Conservation (phyloP, 2,888 invertebrate genomes). For the Itoplectis maculator region DNA sequence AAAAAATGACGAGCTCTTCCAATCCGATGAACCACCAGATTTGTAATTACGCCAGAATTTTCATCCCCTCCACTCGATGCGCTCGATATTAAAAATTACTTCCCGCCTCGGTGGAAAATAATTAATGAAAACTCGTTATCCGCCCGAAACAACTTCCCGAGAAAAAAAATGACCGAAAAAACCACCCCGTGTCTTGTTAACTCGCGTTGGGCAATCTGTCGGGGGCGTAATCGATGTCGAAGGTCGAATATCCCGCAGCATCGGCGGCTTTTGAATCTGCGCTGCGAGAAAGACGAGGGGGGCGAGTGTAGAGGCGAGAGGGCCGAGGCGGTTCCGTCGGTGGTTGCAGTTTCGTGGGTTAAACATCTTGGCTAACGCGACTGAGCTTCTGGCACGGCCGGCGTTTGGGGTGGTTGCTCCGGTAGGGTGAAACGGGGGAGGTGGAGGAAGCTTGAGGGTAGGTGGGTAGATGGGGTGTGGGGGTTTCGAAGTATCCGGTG, state of each 20-base stretch:
- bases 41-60: not conserved
- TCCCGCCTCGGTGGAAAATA: not conserved
- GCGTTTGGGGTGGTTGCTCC: conserved; percentile 32
- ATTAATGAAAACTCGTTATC: conserved; percentile 2
- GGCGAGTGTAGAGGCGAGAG: not conserved
- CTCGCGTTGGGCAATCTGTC: conserved; percentile 21
- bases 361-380: conserved; percentile 57
- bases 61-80: not conserved
- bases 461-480: too few species aligned
- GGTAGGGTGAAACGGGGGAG: conserved; percentile 58
- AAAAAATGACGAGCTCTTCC: not conserved
- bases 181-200: conserved; percentile 43
- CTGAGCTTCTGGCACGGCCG: conserved; percentile 45
- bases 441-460: too few species aligned
- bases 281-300: not conserved
- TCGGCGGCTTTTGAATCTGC: not conserved
- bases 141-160: not conserved
- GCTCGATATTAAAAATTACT: not conserved
- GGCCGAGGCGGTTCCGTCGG: not conserved
- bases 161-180: conserved; percentile 33
- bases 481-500: conserved; percentile 51
- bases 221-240: conserved; percentile 7
- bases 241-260: not conserved
- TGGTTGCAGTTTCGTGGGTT: conserved; percentile 47
- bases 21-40: not conserved